Percentiles rank a stretch among this genome's conserved stretches.
Conservation (phyloP, 2,113 vertebrate species). For the Sylvia atricapilla region DNA sequence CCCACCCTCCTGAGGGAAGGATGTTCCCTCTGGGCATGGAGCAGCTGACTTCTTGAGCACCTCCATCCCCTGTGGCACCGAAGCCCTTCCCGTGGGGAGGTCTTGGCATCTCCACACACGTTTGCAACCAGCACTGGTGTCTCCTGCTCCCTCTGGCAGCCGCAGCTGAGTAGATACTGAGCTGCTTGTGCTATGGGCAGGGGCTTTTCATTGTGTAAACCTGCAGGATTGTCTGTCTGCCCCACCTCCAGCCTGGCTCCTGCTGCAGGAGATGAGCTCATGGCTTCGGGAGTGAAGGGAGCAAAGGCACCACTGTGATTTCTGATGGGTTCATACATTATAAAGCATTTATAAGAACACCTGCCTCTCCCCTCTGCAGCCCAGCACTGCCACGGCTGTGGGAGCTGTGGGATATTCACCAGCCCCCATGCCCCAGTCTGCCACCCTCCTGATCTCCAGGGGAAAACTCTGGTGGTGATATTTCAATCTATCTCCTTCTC, state of each 20-base stretch:
- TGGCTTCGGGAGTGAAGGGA: not conserved
- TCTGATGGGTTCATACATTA: not conserved
- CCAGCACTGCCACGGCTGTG: accelerated
- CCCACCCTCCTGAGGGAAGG: not conserved
- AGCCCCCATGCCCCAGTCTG: not conserved
- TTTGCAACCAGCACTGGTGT: not conserved
- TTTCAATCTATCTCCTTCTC: not conserved
- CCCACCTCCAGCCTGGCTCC: not conserved
- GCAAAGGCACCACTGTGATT: not conserved
- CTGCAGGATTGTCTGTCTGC: not conserved
- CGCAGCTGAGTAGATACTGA: not conserved
- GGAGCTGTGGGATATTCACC: not conserved
- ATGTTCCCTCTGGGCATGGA: not conserved
- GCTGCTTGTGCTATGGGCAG: not conserved
- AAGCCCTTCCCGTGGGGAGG: not conserved
- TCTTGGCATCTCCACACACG: not conserved
- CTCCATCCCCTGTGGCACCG: not conserved
- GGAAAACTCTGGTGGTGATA: not conserved
- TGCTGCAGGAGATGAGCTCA: not conserved
- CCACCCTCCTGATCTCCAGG: not conserved
- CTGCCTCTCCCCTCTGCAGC: not conserved
- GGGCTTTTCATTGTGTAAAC: constrained; percentile 14
- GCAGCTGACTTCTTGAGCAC: constrained; percentile 19
- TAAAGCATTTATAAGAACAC: constrained; percentile 34
- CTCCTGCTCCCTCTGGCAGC: not conserved